These are phyloP conservation scores for Lepidocyrtinus sp. DNA, from an alignment of 2,888 invertebrate genomes.

Conservation along the genomic window DNA sequence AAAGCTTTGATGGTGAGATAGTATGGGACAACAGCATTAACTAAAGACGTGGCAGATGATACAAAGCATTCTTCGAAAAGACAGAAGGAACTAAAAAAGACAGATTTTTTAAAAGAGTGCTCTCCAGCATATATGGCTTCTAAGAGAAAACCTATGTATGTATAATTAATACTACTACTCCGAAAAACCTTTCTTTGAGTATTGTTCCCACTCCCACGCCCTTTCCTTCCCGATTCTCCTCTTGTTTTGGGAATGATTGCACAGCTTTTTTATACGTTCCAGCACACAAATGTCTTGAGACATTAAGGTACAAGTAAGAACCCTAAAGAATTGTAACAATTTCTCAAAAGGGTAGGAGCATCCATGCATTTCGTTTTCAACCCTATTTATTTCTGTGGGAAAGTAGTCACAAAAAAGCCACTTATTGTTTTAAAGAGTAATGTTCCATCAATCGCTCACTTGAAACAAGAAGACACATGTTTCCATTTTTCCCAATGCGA, in stretches of 20 bases:
- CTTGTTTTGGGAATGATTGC: too few species aligned
- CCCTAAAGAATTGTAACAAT: too few species aligned
- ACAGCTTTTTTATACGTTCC: too few species aligned
- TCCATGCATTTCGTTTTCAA: not conserved
- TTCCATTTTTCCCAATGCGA: slow-evolving; percentile 31
- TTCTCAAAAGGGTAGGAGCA: not conserved
- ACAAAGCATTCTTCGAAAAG: not conserved
- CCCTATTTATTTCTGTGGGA: not conserved
- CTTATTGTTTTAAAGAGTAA: slow-evolving; percentile 43
- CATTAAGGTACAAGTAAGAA: not conserved
- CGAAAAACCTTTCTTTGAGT: not conserved
- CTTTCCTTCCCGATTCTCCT: slow-evolving; percentile 26
- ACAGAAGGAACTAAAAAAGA: too few species aligned
- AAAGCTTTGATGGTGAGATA: too few species aligned
- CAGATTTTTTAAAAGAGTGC: not conserved
- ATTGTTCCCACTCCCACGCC: slow-evolving; percentile 62
- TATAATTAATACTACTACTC: too few species aligned
- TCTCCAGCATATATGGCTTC: too few species aligned
- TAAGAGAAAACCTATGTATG: too few species aligned
- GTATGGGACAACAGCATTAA: too few species aligned
- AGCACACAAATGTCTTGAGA: too few species aligned
- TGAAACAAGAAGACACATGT: slow-evolving; percentile 40
- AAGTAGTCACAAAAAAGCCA: slow-evolving; percentile 38
- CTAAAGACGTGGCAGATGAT: too few species aligned
- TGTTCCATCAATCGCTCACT: slow-evolving; percentile 8